phyloP scores from a whole-genome alignment of 2,113 vertebrate species.

The Saguinus midas region DNA sequence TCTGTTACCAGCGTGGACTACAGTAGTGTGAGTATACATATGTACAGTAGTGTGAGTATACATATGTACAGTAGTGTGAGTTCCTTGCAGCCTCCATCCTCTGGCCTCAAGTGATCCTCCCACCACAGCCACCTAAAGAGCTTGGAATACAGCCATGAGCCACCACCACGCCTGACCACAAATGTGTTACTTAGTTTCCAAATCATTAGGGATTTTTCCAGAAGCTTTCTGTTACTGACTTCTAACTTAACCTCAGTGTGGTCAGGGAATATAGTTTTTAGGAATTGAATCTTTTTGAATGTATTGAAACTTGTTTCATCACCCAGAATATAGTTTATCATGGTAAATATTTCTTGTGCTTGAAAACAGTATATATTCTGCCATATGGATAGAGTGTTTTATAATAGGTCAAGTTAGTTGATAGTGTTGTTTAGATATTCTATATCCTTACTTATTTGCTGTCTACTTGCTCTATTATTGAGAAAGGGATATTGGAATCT shows the following conservation, averaged over 20 bases:
- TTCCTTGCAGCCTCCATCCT: too few relatives aligned
- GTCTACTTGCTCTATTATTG: not conserved
- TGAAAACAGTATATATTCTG: not conserved
- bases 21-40: too few relatives aligned
- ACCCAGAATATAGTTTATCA: not conserved
- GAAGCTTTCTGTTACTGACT: not conserved
- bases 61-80: too few relatives aligned
- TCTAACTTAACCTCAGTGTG: not conserved
- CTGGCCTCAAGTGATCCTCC: too few relatives aligned
- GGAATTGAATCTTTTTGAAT: not conserved
- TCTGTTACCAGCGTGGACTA: too few relatives aligned
- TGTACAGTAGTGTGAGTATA: too few relatives aligned
- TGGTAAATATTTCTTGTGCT: not conserved
- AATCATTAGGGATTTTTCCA: not conserved
- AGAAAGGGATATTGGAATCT: not conserved
- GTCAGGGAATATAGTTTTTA: not conserved
- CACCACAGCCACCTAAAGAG: too few relatives aligned
- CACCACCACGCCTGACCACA: too few relatives aligned
- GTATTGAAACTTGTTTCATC: not conserved
- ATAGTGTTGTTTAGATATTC: rapidly evolving
- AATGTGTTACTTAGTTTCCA: not conserved
- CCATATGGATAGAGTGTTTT: not conserved
- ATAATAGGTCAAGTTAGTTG: rapidly evolving
- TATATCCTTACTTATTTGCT: rapidly evolving
- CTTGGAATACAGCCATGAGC: too few relatives aligned